Percentiles rank a stretch among this genome's conserved stretches.
phyloP scores from a whole-genome alignment of 2,888 invertebrate species.

The Dyspetes luteomarginatus region DNA sequence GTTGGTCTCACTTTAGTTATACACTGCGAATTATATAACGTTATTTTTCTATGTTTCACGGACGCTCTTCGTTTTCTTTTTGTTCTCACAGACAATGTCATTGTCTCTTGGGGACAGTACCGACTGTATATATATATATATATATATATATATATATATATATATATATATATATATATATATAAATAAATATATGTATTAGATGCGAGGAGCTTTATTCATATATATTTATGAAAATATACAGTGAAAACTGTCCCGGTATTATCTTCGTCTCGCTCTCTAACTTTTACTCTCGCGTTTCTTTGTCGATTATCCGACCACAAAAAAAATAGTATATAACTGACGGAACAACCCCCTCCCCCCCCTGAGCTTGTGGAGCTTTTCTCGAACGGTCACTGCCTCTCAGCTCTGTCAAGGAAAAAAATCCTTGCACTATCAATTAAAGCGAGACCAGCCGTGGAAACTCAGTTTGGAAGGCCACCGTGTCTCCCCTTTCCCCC shows the following conservation, averaged over 20 bases:
- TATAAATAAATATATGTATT: not conserved
- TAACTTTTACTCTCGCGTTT: slow-evolving; percentile 5
- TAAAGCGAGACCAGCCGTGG: slow-evolving; percentile 67
- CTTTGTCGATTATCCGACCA: slow-evolving; percentile 29
- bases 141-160: not conserved
- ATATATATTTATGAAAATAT: too few relatives aligned
- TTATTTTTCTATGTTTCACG: not conserved
- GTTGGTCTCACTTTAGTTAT: too few relatives aligned
- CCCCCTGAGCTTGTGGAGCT: slow-evolving; percentile 29
- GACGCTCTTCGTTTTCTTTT: not conserved
- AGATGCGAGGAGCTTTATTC: too few relatives aligned
- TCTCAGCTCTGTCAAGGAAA: slow-evolving; percentile 5
- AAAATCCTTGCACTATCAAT: slow-evolving; percentile 74
- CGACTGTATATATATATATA: slow-evolving; percentile 10
- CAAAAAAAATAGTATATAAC: slow-evolving; percentile 22
- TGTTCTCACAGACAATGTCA: not conserved
- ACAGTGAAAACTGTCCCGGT: not conserved
- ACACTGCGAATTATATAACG: not conserved
- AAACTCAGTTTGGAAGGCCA: slow-evolving; percentile 29
- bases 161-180: slow-evolving; percentile 9
- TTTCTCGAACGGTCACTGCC: slow-evolving; percentile 41
- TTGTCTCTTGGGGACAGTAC: not conserved
- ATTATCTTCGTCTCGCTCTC: not conserved
- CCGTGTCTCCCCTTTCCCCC: slow-evolving; percentile 2
- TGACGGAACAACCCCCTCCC: slow-evolving; percentile 30